Percentiles rank a stretch among this genome's conserved stretches.
These are phyloP conservation scores for Balaeniceps rex DNA, from an alignment of 2,113 vertebrate genomes.

Conservation along the genomic window DNA sequence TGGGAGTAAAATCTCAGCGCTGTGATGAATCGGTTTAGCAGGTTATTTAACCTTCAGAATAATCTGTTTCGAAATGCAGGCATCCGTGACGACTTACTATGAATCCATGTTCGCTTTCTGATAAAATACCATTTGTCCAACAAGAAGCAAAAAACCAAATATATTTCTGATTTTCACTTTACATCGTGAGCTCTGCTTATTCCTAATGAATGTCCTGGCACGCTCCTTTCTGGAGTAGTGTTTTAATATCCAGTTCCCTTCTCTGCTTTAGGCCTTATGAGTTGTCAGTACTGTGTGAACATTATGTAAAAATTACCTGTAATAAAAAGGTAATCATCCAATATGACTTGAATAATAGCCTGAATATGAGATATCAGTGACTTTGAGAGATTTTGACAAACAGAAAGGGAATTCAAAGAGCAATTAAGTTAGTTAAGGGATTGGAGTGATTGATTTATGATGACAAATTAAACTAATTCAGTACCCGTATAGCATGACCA, in stretches of 20 bases:
- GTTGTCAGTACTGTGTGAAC: background rate
- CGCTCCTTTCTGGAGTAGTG: background rate
- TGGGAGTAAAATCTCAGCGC: background rate
- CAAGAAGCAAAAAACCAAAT: background rate
- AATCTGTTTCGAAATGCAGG: background rate
- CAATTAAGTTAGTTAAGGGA: slow-evolving; percentile 31
- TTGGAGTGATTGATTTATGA: slow-evolving; percentile 56
- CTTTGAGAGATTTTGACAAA: slow-evolving; percentile 52
- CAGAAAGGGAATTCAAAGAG: slow-evolving; percentile 42
- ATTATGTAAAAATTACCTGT: slow-evolving; percentile 56
- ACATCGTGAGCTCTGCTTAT: background rate
- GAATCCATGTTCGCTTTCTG: background rate
- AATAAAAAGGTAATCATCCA: slow-evolving; percentile 60
- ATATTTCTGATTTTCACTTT: background rate
- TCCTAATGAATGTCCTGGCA: background rate
- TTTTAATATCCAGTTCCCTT: background rate
- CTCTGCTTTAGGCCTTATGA: background rate
- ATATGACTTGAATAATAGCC: slow-evolving; percentile 32
- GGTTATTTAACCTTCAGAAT: background rate
- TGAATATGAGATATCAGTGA: slow-evolving; percentile 25
- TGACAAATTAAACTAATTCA: slow-evolving; percentile 61
- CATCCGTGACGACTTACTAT: background rate
- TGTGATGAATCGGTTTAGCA: background rate
- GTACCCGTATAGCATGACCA: slow-evolving; percentile 37
- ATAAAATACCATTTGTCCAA: background rate